Percentiles rank a stretch among this genome's conserved stretches.
Conservation (phyloP, 2,888 invertebrate species). For the Sinodicranocentrus sp. region DNA sequence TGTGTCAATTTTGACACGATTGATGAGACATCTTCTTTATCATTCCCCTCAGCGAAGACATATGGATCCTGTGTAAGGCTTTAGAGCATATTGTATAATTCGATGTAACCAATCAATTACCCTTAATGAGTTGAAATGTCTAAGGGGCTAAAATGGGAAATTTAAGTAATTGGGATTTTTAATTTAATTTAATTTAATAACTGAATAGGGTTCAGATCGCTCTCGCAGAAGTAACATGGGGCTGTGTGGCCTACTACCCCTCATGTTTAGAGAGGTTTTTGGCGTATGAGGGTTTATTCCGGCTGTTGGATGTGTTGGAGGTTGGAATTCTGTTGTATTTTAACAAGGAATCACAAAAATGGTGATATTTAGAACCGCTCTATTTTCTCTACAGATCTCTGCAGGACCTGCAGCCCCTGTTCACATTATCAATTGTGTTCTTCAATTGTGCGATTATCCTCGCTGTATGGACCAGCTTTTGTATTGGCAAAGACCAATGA, state of each 20-base stretch:
- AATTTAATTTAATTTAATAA: too few relatives aligned
- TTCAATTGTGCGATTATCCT: slow-evolving; percentile 73
- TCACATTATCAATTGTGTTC: slow-evolving; percentile 67
- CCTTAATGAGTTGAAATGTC: too few relatives aligned
- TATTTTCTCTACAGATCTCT: slow-evolving; percentile 65
- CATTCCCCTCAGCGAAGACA: slow-evolving; percentile 66
- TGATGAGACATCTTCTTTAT: slow-evolving; percentile 68
- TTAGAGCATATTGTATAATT: too few relatives aligned
- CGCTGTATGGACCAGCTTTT: slow-evolving; percentile 73
- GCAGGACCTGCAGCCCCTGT: slow-evolving; percentile 64
- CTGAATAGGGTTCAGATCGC: slow-evolving; percentile 69
- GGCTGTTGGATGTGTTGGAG: slow-evolving; percentile 73
- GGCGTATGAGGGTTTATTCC: slow-evolving; percentile 71
- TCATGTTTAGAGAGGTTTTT: slow-evolving; percentile 70
- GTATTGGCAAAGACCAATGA: slow-evolving; percentile 67
- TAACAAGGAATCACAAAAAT: too few relatives aligned
- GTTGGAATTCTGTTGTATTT: slow-evolving; percentile 32
- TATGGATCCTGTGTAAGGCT: slow-evolving; percentile 71
- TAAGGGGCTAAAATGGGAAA: too few relatives aligned
- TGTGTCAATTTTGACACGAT: slow-evolving; percentile 66
- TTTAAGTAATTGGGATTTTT: too few relatives aligned
- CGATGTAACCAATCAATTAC: too few relatives aligned
- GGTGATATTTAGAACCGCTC: too few relatives aligned
- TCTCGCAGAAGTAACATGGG: slow-evolving; percentile 69
- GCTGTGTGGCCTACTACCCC: slow-evolving; percentile 68